Evolutionary conservation across 2,797 vertebrate genomes (phyloP).

Genomic region (Acanthurus lineatus): DNA sequence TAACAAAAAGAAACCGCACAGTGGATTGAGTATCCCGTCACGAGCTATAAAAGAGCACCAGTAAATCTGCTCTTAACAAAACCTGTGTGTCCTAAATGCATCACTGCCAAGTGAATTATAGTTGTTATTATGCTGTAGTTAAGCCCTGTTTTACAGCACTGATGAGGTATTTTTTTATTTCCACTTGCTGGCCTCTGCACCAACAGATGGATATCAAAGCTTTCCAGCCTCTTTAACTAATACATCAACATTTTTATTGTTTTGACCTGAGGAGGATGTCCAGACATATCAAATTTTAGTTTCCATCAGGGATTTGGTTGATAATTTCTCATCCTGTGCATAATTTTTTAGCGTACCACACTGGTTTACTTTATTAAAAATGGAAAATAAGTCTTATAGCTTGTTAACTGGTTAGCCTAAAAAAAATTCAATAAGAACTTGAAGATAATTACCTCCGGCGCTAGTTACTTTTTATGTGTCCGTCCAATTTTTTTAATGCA

Average conservation of each 20-base stretch:
- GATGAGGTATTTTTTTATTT: constrained; percentile 51
- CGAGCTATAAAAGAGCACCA: constrained; percentile 39
- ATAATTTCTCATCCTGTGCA: constrained; percentile 40
- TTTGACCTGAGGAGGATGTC: constrained; percentile 23
- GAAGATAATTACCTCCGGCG: background rate
- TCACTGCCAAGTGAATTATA: constrained; percentile 51
- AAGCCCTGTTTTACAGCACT: constrained; percentile 54
- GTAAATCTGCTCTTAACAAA: constrained; percentile 45
- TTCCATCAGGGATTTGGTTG: constrained; percentile 27
- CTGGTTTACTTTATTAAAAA: constrained; percentile 40
- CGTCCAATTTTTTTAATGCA: constrained; percentile 6
- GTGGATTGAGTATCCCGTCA: constrained; percentile 17
- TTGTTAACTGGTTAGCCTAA: constrained; percentile 6
- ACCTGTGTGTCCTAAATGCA: constrained; percentile 38
- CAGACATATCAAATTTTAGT: constrained; percentile 10
- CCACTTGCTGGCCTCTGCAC: constrained; percentile 43
- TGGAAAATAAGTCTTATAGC: constrained; percentile 4
- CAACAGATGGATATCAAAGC: constrained; percentile 44
- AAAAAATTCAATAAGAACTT: background rate
- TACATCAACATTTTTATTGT: background rate
- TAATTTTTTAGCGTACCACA: constrained; percentile 34
- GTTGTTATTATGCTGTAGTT: constrained; percentile 61
- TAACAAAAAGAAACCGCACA: constrained; percentile 12
- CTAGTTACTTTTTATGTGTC: constrained; percentile 8
- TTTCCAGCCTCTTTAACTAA: constrained; percentile 31